Evolutionary conservation across 2,888 invertebrate genomes (phyloP), one percentile per base, ranked within the genome.

Genomic region (Rhopalosiphum nymphaeae): DNA sequence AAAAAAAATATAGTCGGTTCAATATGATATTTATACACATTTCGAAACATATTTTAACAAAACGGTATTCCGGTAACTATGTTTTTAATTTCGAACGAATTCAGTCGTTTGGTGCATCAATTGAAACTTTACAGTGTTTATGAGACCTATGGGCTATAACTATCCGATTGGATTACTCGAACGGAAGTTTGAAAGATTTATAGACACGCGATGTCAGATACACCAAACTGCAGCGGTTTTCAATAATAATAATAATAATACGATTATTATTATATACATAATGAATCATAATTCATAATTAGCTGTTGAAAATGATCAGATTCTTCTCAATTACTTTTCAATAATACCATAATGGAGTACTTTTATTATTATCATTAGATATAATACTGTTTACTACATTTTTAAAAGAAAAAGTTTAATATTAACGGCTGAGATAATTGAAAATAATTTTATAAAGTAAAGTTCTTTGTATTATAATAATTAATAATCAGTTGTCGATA

Each of bases 121-220:
- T 86, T 61, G 86, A 87, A 92, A 92, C 86, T 87, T 92, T 87
- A 61, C 86, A 36, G 86, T 61, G 92, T 92, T 92, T 92, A 87
- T 61, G 92, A 87, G 61, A 87, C 87, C 87, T 49, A 78, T 78
- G 36, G 36, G 78, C 36, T 78, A 87, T 86, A 92, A 87, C 92
- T 87, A 87, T 61, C 26, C 61, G 53, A 84, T 53, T 56, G 88
- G 56, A 93, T 93, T 93, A 93, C 78, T 42, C 49, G 53, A 84
- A 93, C 44, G 56, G 89, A 56, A 93, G 89, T 93, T 93, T 53
- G 89, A 89, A 93, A 89, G 88, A 93, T 93, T 93, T 93, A 92
- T 93, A 53, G 93, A 78, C 93, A 93, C 93, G 93, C 78, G 89
- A 93, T 53, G 67, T 78, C 89, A 78, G 67, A 21, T 78, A 36